Conservation (phyloP, 2,797 vertebrate species). For the Taeniopygia guttata region DNA sequence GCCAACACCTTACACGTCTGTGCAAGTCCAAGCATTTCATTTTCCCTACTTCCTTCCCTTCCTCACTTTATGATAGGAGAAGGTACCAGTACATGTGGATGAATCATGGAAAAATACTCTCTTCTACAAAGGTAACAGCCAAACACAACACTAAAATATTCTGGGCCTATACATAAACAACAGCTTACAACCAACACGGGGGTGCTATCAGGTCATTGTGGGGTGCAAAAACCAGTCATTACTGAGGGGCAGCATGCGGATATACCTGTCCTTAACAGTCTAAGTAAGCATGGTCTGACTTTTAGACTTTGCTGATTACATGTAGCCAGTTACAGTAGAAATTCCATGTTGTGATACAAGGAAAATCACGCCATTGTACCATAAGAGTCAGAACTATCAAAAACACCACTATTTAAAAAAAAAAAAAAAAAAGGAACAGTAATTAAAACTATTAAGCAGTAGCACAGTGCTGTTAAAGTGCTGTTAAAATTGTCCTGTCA, state of each 20-base stretch:
- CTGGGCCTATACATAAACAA: background rate
- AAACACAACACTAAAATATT: background rate
- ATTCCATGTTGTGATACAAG: background rate
- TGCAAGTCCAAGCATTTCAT: background rate
- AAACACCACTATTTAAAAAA: background rate
- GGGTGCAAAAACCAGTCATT: background rate
- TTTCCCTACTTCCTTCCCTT: background rate
- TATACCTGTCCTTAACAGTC: background rate
- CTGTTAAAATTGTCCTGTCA: background rate
- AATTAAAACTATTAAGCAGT: background rate
- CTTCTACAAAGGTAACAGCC: background rate
- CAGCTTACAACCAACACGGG: background rate
- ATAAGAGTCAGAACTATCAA: background rate
- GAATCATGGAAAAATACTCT: background rate
- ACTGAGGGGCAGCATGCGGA: background rate
- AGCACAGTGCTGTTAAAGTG: background rate
- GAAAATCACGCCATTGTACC: background rate
- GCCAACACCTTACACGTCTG: background rate
- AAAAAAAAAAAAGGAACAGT: background rate
- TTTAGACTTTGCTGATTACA: background rate
- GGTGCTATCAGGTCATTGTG: background rate
- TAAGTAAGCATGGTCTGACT: background rate
- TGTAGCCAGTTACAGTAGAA: background rate
- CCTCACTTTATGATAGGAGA: background rate
- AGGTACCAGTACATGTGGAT: background rate